Evolutionary conservation across 1,140 invertebrate species (phyloP).

Genomic region (Zaprionus camerounensis): DNA sequence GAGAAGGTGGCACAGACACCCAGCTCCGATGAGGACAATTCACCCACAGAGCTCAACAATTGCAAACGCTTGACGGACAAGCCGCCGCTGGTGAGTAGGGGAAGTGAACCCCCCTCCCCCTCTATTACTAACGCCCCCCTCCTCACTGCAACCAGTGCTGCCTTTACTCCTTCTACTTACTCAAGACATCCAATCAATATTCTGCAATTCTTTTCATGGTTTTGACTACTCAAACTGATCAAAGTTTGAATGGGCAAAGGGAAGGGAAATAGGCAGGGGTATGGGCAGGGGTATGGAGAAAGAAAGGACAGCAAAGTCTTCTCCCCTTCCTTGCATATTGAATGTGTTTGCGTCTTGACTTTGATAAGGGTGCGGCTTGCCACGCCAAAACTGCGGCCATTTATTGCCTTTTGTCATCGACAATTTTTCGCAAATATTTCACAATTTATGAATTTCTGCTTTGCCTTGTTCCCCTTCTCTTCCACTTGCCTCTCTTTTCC

Average conservation of each 20-base stretch:
- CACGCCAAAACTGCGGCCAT: conserved; percentile 42
- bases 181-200: conserved; percentile 25
- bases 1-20: conserved; percentile 85
- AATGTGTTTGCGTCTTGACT: conserved; percentile 53
- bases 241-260: conserved; percentile 6
- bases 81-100: conserved; percentile 89
- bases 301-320: neutral
- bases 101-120: neutral
- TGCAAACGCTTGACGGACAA: conserved; percentile 92
- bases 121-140: neutral
- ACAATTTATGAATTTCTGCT: conserved; percentile 42
- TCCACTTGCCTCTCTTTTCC: conserved; percentile 4
- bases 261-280: neutral
- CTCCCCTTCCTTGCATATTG: conserved; percentile 46
- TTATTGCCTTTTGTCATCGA: conserved; percentile 67
- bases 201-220: neutral
- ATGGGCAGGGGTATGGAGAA: neutral
- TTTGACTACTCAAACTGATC: conserved; percentile 21
- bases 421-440: conserved; percentile 44
- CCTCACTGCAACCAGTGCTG: no score
- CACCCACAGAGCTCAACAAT: conserved; percentile 93
- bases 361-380: conserved; percentile 66
- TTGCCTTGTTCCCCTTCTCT: neutral
- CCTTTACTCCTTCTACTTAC: no score
- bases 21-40: conserved; percentile 93